Evolutionary conservation across 2,888 invertebrate genomes (phyloP), one percentile per base, ranked within the genome.

Genomic region (Cephalotes varians): DNA sequence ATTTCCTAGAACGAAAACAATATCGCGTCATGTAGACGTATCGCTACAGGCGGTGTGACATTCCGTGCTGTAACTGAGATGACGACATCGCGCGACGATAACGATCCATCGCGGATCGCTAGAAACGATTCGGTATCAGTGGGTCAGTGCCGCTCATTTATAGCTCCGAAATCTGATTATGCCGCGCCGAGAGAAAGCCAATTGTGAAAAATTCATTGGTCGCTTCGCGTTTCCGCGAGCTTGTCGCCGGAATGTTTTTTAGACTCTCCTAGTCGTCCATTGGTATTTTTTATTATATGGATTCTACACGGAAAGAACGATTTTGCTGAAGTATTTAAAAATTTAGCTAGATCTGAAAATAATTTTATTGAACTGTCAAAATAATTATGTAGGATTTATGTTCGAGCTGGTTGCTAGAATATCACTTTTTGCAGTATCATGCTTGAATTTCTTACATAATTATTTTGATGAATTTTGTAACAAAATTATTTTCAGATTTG

Each of bases 1-100:
- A 77, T 56, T 89, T 89, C 89, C 69, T 64, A 60, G 89, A 89
- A 89, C 79, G 85, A 88, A 89, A 86, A 86, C 86, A 86, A 89
- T n/a, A n/a, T 89, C 88, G 84, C 62, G 81, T 83, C 47, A 74
- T 74, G 62, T 21, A 69, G 69, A 77, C 76, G 82, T 64, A 71
- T 82, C 84, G 67, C 81, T 40, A 40, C 51, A 21, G 2, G 65
- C 65, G 54, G 4, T 40, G 67, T 31, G 69, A 67, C 40, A 56
- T 44, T 34, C 69, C 56, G 31, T 12, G 69, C 56, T 18, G 69
- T 51, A 77, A 69, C 21, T 69, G 54, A 18, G 56, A 56, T 56
- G 56, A 77, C 7, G 40, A 44, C 74, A 65, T 51, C 74, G 49
- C 28, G 18, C 67, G 40, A 54, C 34, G 54, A 18, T 18, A 31